Conservation (phyloP, 2,888 invertebrate species). For the Harpagoxenus sublaevis region DNA sequence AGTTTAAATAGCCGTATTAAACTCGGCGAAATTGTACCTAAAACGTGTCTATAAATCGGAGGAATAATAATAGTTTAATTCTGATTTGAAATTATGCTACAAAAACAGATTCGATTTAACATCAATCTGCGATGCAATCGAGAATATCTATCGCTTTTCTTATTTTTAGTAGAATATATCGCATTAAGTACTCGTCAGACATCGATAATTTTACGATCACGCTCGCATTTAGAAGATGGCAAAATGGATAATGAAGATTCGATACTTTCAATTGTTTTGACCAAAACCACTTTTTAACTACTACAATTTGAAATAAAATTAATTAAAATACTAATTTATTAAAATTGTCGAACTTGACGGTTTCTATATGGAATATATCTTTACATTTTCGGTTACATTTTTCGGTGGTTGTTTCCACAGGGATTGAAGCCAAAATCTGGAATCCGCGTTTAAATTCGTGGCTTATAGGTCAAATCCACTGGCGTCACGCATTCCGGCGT, state of each 20-base stretch:
- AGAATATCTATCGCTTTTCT: background rate
- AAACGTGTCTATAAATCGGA: background rate
- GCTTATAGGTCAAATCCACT: slow-evolving; percentile 17
- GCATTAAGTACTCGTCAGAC: background rate
- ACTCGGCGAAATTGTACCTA: background rate
- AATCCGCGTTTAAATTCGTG: slow-evolving; percentile 23
- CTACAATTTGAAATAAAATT: background rate
- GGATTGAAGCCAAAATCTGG: background rate
- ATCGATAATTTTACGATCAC: background rate
- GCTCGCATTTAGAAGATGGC: background rate
- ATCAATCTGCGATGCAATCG: background rate
- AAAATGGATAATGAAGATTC: background rate
- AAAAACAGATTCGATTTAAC: background rate
- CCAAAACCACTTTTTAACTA: background rate
- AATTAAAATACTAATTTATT: slow-evolving; percentile 6
- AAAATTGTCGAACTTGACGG: background rate
- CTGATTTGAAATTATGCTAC: background rate
- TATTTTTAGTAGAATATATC: background rate
- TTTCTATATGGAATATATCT: background rate
- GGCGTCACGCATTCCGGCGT: slow-evolving; percentile 26
- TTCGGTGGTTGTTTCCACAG: background rate
- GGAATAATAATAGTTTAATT: background rate
- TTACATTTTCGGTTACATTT: background rate
- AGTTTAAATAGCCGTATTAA: background rate
- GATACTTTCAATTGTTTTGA: background rate